Conservation (phyloP, 1,140 invertebrate genomes). For the Coelopa frigida region DNA sequence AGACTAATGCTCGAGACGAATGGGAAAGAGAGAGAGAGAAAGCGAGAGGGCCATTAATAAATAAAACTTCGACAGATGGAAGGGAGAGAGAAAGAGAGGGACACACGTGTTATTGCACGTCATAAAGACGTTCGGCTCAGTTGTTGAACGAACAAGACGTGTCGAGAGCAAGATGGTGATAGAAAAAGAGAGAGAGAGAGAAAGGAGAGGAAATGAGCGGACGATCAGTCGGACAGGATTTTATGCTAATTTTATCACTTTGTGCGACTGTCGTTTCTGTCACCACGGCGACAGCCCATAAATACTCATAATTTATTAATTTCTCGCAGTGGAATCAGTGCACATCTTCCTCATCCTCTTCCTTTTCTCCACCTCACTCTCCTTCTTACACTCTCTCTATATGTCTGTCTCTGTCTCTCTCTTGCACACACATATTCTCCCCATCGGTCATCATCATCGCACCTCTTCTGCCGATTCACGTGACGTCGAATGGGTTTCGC, state of each 20-base stretch:
- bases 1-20: no score
- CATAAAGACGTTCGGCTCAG: no score
- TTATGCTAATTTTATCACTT: slow-evolving; percentile 45
- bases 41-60: no score
- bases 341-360: background rate
- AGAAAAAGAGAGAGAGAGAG: no score
- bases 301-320: slow-evolving; percentile 45
- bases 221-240: no score
- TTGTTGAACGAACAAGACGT: no score
- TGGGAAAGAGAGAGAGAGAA: no score
- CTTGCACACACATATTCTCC: background rate
- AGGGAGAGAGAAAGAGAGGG: no score
- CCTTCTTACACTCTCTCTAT: background rate
- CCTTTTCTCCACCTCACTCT: background rate
- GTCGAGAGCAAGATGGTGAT: no score
- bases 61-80: no score
- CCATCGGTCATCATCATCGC: background rate
- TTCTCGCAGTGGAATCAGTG: slow-evolving; percentile 12
- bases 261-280: slow-evolving; percentile 38
- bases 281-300: slow-evolving; percentile 41
- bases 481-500: background rate
- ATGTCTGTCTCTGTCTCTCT: background rate
- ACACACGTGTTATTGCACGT: no score
- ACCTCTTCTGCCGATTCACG: background rate
- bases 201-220: no score